phyloP scores from a whole-genome alignment of 2,888 invertebrate genomes.

The Orgyia antiqua region DNA sequence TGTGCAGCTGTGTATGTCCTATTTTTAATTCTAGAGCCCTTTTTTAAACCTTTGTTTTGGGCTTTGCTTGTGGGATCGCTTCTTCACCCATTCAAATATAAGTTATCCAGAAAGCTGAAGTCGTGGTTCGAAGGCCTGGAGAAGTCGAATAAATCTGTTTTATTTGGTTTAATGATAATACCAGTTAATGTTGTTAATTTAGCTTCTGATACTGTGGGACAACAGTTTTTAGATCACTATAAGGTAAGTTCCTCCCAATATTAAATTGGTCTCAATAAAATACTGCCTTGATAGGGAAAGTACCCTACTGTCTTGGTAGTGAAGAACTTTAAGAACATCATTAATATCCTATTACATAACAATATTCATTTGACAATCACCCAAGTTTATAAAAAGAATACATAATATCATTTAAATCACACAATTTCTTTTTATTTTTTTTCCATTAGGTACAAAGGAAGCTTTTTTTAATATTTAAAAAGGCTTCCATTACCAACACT shows the following conservation, averaged over 20 bases:
- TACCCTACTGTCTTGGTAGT: too few species aligned
- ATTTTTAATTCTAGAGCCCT: slow-evolving; percentile 92
- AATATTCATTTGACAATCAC: too few species aligned
- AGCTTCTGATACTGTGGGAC: slow-evolving; percentile 85
- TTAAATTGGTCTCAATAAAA: too few species aligned
- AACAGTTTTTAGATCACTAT: slow-evolving; percentile 82
- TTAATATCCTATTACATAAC: too few species aligned
- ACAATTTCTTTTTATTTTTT: too few species aligned
- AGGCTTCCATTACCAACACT: too few species aligned
- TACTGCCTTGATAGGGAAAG: too few species aligned
- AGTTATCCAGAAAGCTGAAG: slow-evolving; percentile 84
- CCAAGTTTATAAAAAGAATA: too few species aligned
- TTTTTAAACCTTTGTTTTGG: slow-evolving; percentile 96
- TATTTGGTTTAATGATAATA: slow-evolving; percentile 77
- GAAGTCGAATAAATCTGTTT: slow-evolving; percentile 81
- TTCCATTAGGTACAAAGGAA: too few species aligned
- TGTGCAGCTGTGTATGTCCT: slow-evolving; percentile 86
- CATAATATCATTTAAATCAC: too few species aligned
- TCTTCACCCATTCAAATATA: slow-evolving; percentile 95
- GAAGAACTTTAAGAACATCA: too few species aligned
- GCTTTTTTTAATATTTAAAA: too few species aligned
- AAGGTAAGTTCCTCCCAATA: slow-evolving; percentile 51
- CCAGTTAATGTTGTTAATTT: slow-evolving; percentile 88
- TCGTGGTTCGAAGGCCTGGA: slow-evolving; percentile 88
- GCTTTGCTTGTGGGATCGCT: slow-evolving; percentile 97